Percentiles rank a stretch among this genome's conserved stretches.
Conservation (phyloP, 2,797 vertebrate species). For the Sebastes variabilis region DNA sequence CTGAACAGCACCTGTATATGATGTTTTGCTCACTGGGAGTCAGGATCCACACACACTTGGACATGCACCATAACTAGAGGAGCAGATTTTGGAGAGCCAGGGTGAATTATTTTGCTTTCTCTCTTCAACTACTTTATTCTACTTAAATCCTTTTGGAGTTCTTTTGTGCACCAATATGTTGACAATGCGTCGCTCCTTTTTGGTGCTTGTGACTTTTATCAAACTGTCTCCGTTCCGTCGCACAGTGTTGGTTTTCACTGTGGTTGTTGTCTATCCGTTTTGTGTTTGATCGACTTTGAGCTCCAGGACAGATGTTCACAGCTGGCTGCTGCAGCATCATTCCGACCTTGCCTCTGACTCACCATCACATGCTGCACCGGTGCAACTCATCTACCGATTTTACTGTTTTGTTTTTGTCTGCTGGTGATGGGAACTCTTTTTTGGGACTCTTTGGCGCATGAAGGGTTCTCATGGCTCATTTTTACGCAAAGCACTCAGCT, state of each 20-base stretch:
- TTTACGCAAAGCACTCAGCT: neutral
- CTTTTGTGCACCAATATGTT: slow-evolving; percentile 9
- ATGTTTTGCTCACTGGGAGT: slow-evolving; percentile 51
- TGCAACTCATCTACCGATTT: neutral
- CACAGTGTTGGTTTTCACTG: slow-evolving; percentile 53
- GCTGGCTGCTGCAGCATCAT: slow-evolving; percentile 40
- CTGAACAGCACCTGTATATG: slow-evolving; percentile 23
- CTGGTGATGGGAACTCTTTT: slow-evolving; percentile 17
- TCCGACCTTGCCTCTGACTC: slow-evolving; percentile 59
- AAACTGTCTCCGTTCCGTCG: slow-evolving; percentile 48
- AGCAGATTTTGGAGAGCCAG: neutral
- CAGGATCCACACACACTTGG: slow-evolving; percentile 22
- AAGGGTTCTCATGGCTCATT: neutral
- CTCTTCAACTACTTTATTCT: neutral
- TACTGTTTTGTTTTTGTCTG: slow-evolving; percentile 35
- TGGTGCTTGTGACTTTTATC: slow-evolving; percentile 65
- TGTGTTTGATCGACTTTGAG: slow-evolving; percentile 53
- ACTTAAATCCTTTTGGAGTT: neutral
- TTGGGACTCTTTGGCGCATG: slow-evolving; percentile 5
- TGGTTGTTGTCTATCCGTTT: slow-evolving; percentile 64
- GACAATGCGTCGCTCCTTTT: slow-evolving; percentile 39
- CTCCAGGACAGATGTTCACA: slow-evolving; percentile 31
- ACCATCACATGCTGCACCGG: slow-evolving; percentile 43
- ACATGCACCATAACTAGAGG: slow-evolving; percentile 21
- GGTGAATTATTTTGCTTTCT: neutral